A percentile compares a stretch with the other conserved stretches of the same genome.
Conservation (phyloP, 2,113 vertebrate species). For the Leucopsar rothschildi region DNA sequence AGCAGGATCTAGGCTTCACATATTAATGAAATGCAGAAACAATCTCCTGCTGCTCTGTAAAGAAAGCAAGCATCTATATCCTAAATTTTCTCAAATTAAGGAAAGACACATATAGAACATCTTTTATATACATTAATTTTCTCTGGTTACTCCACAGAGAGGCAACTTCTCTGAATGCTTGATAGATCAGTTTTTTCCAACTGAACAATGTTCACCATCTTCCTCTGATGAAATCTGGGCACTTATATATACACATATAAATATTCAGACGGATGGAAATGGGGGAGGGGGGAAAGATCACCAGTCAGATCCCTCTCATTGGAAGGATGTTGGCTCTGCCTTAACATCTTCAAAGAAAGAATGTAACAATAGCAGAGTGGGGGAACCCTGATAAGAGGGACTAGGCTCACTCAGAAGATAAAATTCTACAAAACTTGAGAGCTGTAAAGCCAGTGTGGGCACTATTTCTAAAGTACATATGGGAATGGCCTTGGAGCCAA, state of each 20-base stretch:
- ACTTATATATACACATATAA: neutral
- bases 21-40: neutral
- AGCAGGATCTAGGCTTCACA: neutral
- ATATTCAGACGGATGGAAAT: neutral
- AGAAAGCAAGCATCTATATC: neutral
- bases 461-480: slow-evolving; percentile 43
- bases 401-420: slow-evolving; percentile 30
- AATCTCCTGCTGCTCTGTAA: neutral
- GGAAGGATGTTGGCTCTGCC: slow-evolving; percentile 23
- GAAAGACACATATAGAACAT: neutral
- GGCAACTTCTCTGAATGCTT: neutral
- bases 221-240: neutral
- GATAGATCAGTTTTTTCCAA: neutral
- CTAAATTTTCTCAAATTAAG: neutral
- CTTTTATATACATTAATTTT: neutral
- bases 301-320: neutral
- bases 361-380: slow-evolving; percentile 48
- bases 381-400: slow-evolving; percentile 58
- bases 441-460: slow-evolving; percentile 58
- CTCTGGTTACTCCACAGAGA: neutral
- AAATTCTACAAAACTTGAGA: slow-evolving; percentile 59
- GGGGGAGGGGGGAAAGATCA: neutral
- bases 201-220: neutral
- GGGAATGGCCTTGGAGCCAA: slow-evolving; percentile 49
- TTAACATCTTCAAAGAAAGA: slow-evolving; percentile 63